Evolutionary conservation across 2,888 invertebrate species (phyloP), one percentile per base, ranked within the genome.

Genomic region (Agrochola macilenta): DNA sequence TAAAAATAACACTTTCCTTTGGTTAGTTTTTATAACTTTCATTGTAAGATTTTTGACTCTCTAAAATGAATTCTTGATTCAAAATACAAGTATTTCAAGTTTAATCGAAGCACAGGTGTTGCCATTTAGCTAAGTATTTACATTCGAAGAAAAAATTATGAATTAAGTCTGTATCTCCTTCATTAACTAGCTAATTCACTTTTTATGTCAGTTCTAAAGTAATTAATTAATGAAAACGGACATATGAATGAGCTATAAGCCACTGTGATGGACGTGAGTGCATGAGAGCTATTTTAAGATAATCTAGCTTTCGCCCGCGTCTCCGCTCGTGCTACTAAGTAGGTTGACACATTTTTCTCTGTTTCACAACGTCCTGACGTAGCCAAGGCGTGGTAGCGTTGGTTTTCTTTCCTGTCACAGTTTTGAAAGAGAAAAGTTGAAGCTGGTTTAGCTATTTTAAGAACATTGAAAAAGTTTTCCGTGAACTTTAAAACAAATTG

Each of bases 241-340:
- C 69, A 46, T 70, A 49, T 52, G 23, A 68, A 76, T 79, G 68
- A 72, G 64, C 69, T 70, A 70, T 64, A 64, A 84, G n/a, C 75
- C 49, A 26, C 26, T 79, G 35, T 54, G 64, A 71, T 76, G 35
- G 69, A 69, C 78, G 69, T 76, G 76, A 69, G 23, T 71, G 78
- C 61, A 57, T 78, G 81, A 63, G 76, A 74, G 78, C 68, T 84
- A 84, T 84, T 81, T 84, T 58, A 74, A 84, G 84, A 84, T 81
- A 64, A 84, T 74, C 85, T 81, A 74, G 71, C 85, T 84, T 84
- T 84, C 81, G 61, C 85, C 17, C 39, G 75, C 63, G 81, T 73
- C 84, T 69, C 66, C 63, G 63, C 39, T 72, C 49, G 54, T 57
- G 35, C 20, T 39, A 54, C 60, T 69, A 74, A 74, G 84, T 81